Base-by-base conservation (phyloP, 2,797 vertebrate species). In the Acanthurus tractus region DNA sequence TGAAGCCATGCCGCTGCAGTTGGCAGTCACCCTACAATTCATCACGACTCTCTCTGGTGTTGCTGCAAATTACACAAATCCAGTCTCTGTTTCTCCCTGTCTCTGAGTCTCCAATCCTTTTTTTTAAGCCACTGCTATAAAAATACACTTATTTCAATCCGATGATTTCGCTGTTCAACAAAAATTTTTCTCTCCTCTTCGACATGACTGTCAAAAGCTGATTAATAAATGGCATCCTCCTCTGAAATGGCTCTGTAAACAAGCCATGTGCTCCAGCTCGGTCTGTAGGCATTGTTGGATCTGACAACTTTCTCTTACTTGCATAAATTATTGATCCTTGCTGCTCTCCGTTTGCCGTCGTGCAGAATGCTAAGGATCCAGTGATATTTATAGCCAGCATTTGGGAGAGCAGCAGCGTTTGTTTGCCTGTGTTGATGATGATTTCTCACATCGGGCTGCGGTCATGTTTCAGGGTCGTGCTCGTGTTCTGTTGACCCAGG, bases 241-340 rank as follows among this genome's bases (percentile, higher is more conserved):
- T 78, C 72, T 66, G 70, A 79, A 55, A 87, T 61, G 78, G 54
- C 63, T 89, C 76, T 67, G 87, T 85, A 89, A 91, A 92, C 84
- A 87, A 80, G 73, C 83, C 38, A 55, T 71, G 49, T 40, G 54
- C 79, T 77, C 62, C 13, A 6, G 45, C 77, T 88, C 73, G 76
- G 84, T 89, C 80, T 65, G 85, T 78, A 67, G 78, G 68, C 82
- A 82, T 89, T 89, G 86, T 86, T 82, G 85, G 76, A 86, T 87
- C 87, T 89, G 91, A 93, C 89, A 89, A 82, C 89, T 92, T 89
- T 91, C 63, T 89, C 82, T 72, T 66, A 77, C 79, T 80, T 40
- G 91, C 86, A 91, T 93, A 89, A 92, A 92, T 94, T 89, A 92
- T 94, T 92, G 91, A 93, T 94, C 80, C 76, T 63, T 75, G 83